These are phyloP conservation scores for Nycticorax nycticorax DNA, from an alignment of 2,113 vertebrate genomes.

Conservation along the genomic window DNA sequence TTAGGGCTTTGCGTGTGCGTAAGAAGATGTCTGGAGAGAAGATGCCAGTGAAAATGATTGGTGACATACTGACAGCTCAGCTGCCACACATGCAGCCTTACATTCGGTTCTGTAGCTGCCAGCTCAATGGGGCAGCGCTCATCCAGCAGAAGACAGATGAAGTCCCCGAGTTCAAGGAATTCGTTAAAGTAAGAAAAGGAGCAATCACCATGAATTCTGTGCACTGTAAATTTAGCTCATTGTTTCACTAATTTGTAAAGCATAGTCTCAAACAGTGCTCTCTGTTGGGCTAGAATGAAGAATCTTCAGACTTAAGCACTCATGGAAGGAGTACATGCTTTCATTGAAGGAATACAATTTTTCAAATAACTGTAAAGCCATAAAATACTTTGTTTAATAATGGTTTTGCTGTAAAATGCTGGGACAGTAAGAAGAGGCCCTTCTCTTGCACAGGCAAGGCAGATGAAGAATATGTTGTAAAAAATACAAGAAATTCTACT, in stretches of 20 bases:
- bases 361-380: not conserved
- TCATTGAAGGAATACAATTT: not conserved
- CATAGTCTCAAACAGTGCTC: not conserved
- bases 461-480: not conserved
- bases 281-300: not conserved
- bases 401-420: not conserved
- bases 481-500: not conserved
- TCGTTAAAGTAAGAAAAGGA: constrained; percentile 85
- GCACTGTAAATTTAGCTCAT: not conserved
- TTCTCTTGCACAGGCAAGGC: not conserved
- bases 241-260: rapidly evolving
- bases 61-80: constrained; percentile 96
- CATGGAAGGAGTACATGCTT: not conserved
- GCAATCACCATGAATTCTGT: rapidly evolving
- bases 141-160: constrained; percentile 98
- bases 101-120: constrained; percentile 98
- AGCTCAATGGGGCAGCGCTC: constrained; percentile 95
- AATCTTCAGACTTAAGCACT: not conserved
- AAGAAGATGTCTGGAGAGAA: constrained; percentile 99
- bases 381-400: not conserved
- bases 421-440: not conserved
- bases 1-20: constrained; percentile 91
- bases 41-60: constrained; percentile 99
- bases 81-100: constrained; percentile 99
- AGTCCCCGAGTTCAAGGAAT: constrained; percentile 95